Evolutionary conservation across 2,797 vertebrate species (phyloP), one percentile per base, ranked within the genome.

Genomic region (Sciaenops ocellatus): DNA sequence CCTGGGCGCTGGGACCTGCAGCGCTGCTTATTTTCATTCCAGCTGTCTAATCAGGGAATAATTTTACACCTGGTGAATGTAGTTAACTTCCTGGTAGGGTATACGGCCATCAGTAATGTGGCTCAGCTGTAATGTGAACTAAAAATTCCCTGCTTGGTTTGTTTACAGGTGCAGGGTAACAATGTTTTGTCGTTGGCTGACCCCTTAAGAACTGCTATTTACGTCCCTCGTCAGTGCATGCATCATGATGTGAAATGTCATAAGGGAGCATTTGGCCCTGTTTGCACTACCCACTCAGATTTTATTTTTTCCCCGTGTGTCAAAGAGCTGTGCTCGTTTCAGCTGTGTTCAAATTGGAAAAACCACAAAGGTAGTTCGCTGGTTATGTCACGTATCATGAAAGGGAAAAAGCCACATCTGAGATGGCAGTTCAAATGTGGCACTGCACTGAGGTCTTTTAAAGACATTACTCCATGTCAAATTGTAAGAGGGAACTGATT

Each of bases 31-130:
- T 87, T 89, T 83, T 50, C 70, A 75, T 72, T 84, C 86, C 82
- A 73, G 62, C 71, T 78, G 71, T 74, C 73, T 89, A 82, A 87
- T 89, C 70, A 64, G 80, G 77, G 83, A 87, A 73, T 87, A 46
- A 85, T 92, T 90, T 90, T 85, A 84, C 78, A 88, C 78, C 85
- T 79, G 82, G 73, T 85, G 78, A 86, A 86, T 69, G 63, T 69
- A 89, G 83, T 92, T 85, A 89, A 74, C 79, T 85, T 83, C 80
- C 82, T 78, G 82, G 68, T 86, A 30, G 71, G 55, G 64, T 24
- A 75, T 76, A 73, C 10, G 18, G 76, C 60, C 78, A 30, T 57
- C 75, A 59, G 81, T 78, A 70, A 89, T 74, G 70, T 74, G 78
- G 73, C 74, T 83, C 85, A 77, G 85, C 78, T 85, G 83, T 67